phyloP scores from a whole-genome alignment of 1,140 invertebrate genomes.

The Drosophila erecta region DNA sequence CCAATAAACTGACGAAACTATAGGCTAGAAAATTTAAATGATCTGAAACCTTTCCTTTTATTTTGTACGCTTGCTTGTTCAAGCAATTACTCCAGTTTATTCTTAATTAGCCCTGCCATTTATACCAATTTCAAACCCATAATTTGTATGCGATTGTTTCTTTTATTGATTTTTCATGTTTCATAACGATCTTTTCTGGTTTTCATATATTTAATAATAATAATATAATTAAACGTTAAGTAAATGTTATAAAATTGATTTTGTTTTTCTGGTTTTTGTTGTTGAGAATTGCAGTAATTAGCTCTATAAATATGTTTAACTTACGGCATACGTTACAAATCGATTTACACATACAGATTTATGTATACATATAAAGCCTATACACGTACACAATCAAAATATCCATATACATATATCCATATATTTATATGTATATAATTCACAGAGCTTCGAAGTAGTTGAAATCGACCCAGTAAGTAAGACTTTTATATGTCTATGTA shows the following conservation, averaged over 20 bases:
- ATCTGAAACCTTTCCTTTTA: no score
- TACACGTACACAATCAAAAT: constrained; percentile 42
- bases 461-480: constrained; percentile 21
- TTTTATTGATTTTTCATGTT: constrained; percentile 74
- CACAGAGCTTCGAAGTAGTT: constrained; percentile 41
- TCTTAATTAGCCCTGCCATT: not conserved
- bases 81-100: no score
- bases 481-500: constrained; percentile 37
- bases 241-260: constrained; percentile 76
- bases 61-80: no score
- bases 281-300: constrained; percentile 79
- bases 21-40: not conserved
- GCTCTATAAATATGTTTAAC: constrained; percentile 71
- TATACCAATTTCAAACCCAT: not conserved
- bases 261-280: constrained; percentile 26
- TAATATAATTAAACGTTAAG: constrained; percentile 74
- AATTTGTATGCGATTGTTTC: constrained; percentile 62
- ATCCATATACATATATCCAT: constrained; percentile 30
- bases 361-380: constrained; percentile 31
- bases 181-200: constrained; percentile 65
- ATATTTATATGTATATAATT: constrained; percentile 26
- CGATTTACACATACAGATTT: constrained; percentile 16
- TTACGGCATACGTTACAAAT: constrained; percentile 37
- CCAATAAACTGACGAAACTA: not conserved
- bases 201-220: constrained; percentile 50